Percentiles rank a stretch among this genome's conserved stretches.
Evolutionary conservation across 37 sponge, comb jelly and placozoan genomes (phyloP).

Genomic region (Chondrosia reniformis): DNA sequence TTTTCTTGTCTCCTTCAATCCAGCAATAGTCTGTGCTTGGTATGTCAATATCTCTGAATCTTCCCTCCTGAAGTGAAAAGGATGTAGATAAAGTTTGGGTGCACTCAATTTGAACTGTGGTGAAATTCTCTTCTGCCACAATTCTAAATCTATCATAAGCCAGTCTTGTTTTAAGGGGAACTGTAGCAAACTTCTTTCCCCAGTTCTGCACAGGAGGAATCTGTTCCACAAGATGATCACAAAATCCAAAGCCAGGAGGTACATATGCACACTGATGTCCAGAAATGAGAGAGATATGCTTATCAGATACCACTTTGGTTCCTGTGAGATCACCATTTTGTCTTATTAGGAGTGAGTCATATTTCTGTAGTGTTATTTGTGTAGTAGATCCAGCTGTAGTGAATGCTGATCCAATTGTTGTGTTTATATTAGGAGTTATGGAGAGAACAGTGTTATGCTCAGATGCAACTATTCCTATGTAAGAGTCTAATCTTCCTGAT

Average conservation of each 20-base stretch:
- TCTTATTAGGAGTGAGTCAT: conserved; percentile 8
- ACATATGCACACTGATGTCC: conserved; percentile 31
- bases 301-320: conserved; percentile 26
- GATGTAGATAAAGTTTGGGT: not conserved
- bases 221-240: conserved; percentile 61
- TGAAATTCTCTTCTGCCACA: conserved; percentile 20
- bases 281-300: conserved; percentile 30
- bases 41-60: conserved; percentile 18
- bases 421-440: not conserved
- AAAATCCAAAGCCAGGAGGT: conserved; percentile 10
- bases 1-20: conserved; percentile 33
- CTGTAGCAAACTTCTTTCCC: conserved; percentile 45
- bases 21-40: conserved; percentile 12
- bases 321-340: conserved; percentile 30
- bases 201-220: conserved; percentile 54
- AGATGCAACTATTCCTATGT: conserved; percentile 21
- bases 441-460: not conserved
- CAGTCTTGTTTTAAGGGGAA: conserved; percentile 19
- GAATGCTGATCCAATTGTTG: not conserved
- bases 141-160: conserved; percentile 25
- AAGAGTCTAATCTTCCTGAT: not conserved
- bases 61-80: conserved; percentile 20
- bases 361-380: not conserved
- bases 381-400: not conserved
- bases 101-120: conserved; percentile 32